These are phyloP conservation scores for Mamestra configurata DNA, from an alignment of 1,140 invertebrate genomes.

Conservation along the genomic window DNA sequence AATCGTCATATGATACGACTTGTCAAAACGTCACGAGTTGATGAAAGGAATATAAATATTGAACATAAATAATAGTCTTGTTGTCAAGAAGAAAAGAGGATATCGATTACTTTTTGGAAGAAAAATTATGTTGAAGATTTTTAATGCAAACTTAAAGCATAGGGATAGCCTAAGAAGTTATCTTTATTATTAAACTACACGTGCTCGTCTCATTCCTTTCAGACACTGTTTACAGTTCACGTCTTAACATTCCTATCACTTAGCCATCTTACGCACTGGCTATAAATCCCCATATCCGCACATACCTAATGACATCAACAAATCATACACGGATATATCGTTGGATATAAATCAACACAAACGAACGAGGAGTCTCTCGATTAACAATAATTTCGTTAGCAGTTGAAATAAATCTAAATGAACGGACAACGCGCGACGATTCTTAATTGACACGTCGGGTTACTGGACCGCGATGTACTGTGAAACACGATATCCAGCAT, in stretches of 20 bases:
- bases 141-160: no score
- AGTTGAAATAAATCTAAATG: slow-evolving; percentile 83
- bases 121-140: no score
- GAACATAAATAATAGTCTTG: neutral
- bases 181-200: no score
- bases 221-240: no score
- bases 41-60: slow-evolving; percentile 36
- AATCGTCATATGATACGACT: slow-evolving; percentile 34
- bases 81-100: neutral
- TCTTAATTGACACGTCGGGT: slow-evolving; percentile 80
- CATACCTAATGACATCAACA: slow-evolving; percentile 29
- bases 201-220: no score
- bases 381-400: slow-evolving; percentile 79
- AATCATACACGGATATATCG: slow-evolving; percentile 43
- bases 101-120: no score
- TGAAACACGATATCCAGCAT: slow-evolving; percentile 65
- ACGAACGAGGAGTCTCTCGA: slow-evolving; percentile 59
- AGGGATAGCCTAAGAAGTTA: no score
- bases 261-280: slow-evolving; percentile 1
- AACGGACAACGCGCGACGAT: slow-evolving; percentile 67
- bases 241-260: neutral
- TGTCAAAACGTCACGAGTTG: slow-evolving; percentile 4
- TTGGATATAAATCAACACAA: slow-evolving; percentile 51
- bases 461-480: slow-evolving; percentile 67
- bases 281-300: slow-evolving; percentile 37